These are phyloP conservation scores for Procambarus virginalis DNA, from an alignment of 1,140 invertebrate species.

Conservation along the genomic window DNA sequence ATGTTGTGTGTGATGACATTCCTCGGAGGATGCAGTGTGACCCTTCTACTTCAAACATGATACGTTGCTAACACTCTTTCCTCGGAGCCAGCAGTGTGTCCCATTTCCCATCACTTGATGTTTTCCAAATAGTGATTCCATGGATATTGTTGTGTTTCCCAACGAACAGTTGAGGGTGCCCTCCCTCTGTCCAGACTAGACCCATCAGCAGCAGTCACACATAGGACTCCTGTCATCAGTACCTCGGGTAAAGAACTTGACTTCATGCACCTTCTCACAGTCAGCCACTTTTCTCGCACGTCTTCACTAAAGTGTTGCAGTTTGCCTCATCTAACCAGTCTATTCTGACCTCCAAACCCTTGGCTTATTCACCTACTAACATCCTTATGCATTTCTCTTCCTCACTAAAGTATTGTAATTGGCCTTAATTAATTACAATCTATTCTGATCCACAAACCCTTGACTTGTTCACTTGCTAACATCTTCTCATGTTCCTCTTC, in stretches of 20 bases:
- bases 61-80: background rate
- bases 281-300: too few species aligned
- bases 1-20: too few species aligned
- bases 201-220: constrained; percentile 37
- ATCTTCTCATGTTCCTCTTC: too few species aligned
- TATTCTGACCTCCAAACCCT: background rate
- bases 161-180: constrained; percentile 33
- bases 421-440: too few species aligned
- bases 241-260: constrained; percentile 25
- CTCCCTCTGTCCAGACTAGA: constrained; percentile 59
- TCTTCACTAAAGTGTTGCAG: background rate
- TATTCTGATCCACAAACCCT: too few species aligned
- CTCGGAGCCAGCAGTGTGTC: background rate
- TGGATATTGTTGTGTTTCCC: constrained; percentile 29
- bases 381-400: background rate
- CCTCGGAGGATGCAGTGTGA: too few species aligned
- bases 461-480: too few species aligned
- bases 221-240: constrained; percentile 53
- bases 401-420: too few species aligned
- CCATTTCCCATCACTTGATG: background rate
- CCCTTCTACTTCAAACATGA: background rate
- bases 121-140: constrained; percentile 20
- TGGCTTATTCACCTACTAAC: background rate
- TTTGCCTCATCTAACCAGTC: background rate
- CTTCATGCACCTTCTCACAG: background rate